Evolutionary conservation across 2,888 invertebrate species (phyloP), one percentile per base, ranked within the genome.

Genomic region (Agrochola macilenta): DNA sequence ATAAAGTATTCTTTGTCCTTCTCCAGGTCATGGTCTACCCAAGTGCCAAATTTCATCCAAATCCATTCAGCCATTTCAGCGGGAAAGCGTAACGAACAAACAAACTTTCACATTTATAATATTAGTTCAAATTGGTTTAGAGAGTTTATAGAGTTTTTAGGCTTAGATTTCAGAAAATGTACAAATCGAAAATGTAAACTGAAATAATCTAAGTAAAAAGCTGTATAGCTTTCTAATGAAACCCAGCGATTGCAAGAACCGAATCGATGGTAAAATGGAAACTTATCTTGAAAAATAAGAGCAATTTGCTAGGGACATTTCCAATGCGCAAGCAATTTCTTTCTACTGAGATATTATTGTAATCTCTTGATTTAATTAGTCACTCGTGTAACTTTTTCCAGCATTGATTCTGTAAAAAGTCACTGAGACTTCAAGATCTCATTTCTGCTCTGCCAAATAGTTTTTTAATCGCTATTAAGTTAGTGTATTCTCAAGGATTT

Each of bases 231-330:
- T 20, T 46, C n/a, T 20, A 49, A 71, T 49, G 11, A 70, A 23
- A 17, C 7, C 1, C 4, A 65, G n/a, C 7, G 11, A 17, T 71
- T 35, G 30, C 12, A 71, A 35, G 17, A 64, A 64, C 11, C 9
- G 2, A 46, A 64, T 17, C 0, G 46, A 64, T 70, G 3, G 17
- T 30, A 35, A 65, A 71, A 66, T 20, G 14, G 49, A 49, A 66
- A 49, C 66, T 20, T 46, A 30, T 49, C 26, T 12, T 11, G 66
- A 66, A 26, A 66, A 66, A 46, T 64, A 17, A 9, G 17, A 30
- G 30, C 35, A 70, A 70, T 70, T 70, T 70, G 2, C 30, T 63
- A 30, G 9, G 23, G 23, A 46, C 14, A 43, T 30, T 70, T 46
- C 23, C 8, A 46, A 30, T 61, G 9, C 30, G 23, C 30, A 5